Base-by-base conservation (phyloP, 1,140 invertebrate species). In the Diabrotica virgifera region DNA sequence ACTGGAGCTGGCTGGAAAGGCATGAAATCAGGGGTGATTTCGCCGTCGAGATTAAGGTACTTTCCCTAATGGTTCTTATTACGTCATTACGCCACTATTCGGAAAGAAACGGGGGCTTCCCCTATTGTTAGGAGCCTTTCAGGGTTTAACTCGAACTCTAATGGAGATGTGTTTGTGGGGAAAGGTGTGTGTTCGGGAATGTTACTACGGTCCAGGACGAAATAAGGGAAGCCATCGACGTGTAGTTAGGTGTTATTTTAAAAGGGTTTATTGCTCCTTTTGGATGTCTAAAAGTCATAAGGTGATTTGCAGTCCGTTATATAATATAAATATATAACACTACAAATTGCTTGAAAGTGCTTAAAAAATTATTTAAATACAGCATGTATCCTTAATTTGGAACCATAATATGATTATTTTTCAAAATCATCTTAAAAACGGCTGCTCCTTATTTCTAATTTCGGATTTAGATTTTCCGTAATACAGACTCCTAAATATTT, bases 31-130 rank as follows among this genome's bases (percentile, higher is more conserved):
- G 12, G 14, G 58, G 7, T 12, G 24, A 59, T 59, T 59, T 51
- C 40, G 11, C 5, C 8, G n/a, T 12, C n/a, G 46, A 59, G 38
- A 59, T 59, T 51, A 24, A 59, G 58, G 58, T 50, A 51, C 38
- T 59, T 59, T 36, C 11, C 40, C 12, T 59, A 59, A 59, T 13
- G 58, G 46, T 38, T 59, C 58, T 59, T 24, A 59, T 59, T 59
- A 59, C 58, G 24, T 59, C 58, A 59, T 59, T 59, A 59, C 38
- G 13, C 12, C 58, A 59, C 38, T 59, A 59, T 59, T 59, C 14
- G 58, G 40, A 59, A 59, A 59, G 58, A 59, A 59, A 59, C 13
- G 40, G 13, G 38, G 36, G 24, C 58, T 40, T 59, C 58, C 58
- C 12, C 37, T 24, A 24, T 59, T 50, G 58, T 59, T 59, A 59